Conservation (phyloP, 2,113 vertebrate genomes). For the Corvus hawaiiensis region DNA sequence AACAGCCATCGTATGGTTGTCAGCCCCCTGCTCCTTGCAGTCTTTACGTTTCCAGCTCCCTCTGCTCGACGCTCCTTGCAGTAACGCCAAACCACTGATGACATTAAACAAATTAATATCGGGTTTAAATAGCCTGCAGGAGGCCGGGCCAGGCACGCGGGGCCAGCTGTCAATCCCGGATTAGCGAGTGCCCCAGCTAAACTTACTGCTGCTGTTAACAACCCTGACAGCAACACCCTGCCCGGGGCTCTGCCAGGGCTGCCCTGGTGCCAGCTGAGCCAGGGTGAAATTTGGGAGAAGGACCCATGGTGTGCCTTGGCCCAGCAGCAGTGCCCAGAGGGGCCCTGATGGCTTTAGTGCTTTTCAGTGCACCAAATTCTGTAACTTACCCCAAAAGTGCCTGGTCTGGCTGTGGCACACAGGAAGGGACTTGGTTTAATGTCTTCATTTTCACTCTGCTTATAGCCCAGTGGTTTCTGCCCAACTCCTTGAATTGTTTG, state of each 20-base stretch:
- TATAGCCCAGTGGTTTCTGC: neutral
- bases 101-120: constrained; percentile 55
- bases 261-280: neutral
- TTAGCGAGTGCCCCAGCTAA: constrained; percentile 3
- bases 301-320: accelerated
- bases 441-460: neutral
- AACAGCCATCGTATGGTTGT: neutral
- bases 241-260: neutral
- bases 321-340: accelerated
- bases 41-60: neutral
- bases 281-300: neutral
- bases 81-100: constrained; percentile 2
- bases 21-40: neutral
- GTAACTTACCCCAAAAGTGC: neutral
- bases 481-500: neutral
- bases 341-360: neutral
- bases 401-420: neutral
- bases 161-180: constrained; percentile 41
- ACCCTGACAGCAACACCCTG: neutral
- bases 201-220: neutral
- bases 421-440: neutral
- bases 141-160: neutral
- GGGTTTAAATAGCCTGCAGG: constrained; percentile 49
- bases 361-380: neutral
- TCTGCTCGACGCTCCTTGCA: neutral